A percentile compares a stretch with the other conserved stretches of the same genome.
These are phyloP conservation scores for Ditylenchus weischeri DNA, from an alignment of 2,888 invertebrate genomes.

Conservation along the genomic window DNA sequence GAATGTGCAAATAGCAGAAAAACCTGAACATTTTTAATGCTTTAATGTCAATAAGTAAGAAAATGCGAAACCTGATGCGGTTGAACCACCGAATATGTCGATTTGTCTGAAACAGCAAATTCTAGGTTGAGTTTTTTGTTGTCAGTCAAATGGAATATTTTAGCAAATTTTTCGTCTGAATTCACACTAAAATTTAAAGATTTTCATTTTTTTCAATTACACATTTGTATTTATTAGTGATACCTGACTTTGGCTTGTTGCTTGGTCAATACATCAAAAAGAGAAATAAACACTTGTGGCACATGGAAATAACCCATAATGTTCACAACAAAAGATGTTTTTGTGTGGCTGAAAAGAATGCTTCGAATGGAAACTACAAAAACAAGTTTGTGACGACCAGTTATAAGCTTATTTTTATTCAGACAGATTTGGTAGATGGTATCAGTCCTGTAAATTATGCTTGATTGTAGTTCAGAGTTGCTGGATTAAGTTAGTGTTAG, in stretches of 20 bases:
- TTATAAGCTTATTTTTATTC: not conserved
- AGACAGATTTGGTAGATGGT: not conserved
- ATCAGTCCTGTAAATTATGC: not conserved
- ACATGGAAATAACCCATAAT: not conserved
- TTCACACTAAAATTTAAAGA: not conserved
- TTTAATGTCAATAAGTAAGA: too few species aligned
- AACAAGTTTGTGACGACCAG: slow-evolving; percentile 1
- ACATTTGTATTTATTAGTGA: too few species aligned
- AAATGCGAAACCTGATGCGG: too few species aligned
- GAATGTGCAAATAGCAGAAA: not conserved
- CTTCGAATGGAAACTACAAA: not conserved
- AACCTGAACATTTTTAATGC: not conserved
- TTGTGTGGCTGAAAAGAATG: not conserved
- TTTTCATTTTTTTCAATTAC: not conserved
- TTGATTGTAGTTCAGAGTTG: not conserved
- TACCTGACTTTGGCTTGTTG: slow-evolving; percentile 4
- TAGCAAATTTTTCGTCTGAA: not conserved
- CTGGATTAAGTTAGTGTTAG: not conserved
- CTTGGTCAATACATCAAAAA: slow-evolving; percentile 1
- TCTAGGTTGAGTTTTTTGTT: not conserved
- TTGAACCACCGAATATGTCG: too few species aligned
- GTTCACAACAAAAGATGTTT: not conserved
- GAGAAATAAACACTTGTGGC: not conserved
- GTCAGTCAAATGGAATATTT: not conserved
- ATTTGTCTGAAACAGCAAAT: not conserved